Evolutionary conservation across 2,888 invertebrate genomes (phyloP), one percentile per base, ranked within the genome.

Genomic region (Drosophila mayaguana): DNA sequence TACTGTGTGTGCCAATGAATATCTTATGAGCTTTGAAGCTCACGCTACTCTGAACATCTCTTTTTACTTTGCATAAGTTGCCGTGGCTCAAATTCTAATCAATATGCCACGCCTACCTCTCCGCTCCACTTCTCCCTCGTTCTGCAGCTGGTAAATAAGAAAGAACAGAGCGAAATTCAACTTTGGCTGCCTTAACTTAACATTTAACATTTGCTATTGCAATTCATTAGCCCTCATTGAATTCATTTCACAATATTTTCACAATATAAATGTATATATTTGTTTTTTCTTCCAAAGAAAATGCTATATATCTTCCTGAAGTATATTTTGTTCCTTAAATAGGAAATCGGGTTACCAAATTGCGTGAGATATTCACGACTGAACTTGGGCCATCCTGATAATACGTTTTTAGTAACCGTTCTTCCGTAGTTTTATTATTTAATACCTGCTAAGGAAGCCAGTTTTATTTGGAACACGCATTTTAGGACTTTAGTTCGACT

Each of bases 21-120:
- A 80, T 80, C 70, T 66, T 80, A 83, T 83, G 78, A 88, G 86
- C 67, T 71, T 48, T 60, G 69, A 62, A 54, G 32, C 66, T 71
- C 70, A 63, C 63, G 71, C 73, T 81, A 68, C 62, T 53, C 62
- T 20, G 74, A 67, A 60, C 63, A 65, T 69, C 71, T 73, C 55
- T 45, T 66, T 60, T 68, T 43, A 56, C 63, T 73, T 73, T 81
- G 79, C 85, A 78, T 84, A 83, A 73, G 76, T 66, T 46, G 66
- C 72, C 71, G 66, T 73, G 55, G 51, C 65, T 68, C 46, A 71
- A 62, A 65, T 63, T 84, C 80, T 76, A 79, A 84, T 87, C 88
- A 76, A 84, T 87, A 86, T 40, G 54, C 40, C 40, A n/a, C 36
- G 16, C 22, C 22, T 11, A 22, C 36, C 11, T 1, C 34, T 5